Conservation (phyloP, 2,888 invertebrate genomes). For the Plebejus anna region DNA sequence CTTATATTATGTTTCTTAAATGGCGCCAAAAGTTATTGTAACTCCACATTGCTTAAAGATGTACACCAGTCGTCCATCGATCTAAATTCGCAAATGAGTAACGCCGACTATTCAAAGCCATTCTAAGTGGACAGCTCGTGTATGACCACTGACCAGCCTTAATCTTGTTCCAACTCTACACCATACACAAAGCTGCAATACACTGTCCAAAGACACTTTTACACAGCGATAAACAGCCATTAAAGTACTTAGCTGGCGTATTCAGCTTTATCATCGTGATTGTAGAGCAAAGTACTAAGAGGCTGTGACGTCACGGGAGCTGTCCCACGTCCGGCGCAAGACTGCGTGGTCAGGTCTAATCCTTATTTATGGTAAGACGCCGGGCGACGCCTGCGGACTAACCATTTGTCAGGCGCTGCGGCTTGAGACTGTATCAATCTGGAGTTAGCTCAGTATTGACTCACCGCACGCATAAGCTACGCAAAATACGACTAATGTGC, state of each 20-base stretch:
- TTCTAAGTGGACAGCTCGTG: not conserved
- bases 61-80: too few relatives aligned
- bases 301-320: slow-evolving; percentile 53
- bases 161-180: not conserved
- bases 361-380: slow-evolving; percentile 80
- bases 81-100: too few relatives aligned
- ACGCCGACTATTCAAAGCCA: too few relatives aligned
- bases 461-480: slow-evolving; percentile 36
- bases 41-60: too few relatives aligned
- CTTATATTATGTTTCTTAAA: too few relatives aligned
- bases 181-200: not conserved
- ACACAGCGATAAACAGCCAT: slow-evolving; percentile 9
- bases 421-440: slow-evolving; percentile 68
- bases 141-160: not conserved
- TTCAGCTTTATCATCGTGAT: slow-evolving; percentile 16
- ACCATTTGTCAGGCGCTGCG: slow-evolving; percentile 70
- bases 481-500: slow-evolving; percentile 46
- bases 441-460: slow-evolving; percentile 53
- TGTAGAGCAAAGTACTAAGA: slow-evolving; percentile 45
- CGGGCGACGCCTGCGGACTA: slow-evolving; percentile 69
- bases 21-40: too few relatives aligned
- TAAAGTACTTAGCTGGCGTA: not conserved
- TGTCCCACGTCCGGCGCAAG: slow-evolving; percentile 62
- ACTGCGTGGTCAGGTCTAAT: slow-evolving; percentile 72
- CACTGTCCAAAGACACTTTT: not conserved